Percentiles rank a stretch among this genome's conserved stretches.
phyloP scores from a whole-genome alignment of 2,113 vertebrate species.

The Gallinago media region DNA sequence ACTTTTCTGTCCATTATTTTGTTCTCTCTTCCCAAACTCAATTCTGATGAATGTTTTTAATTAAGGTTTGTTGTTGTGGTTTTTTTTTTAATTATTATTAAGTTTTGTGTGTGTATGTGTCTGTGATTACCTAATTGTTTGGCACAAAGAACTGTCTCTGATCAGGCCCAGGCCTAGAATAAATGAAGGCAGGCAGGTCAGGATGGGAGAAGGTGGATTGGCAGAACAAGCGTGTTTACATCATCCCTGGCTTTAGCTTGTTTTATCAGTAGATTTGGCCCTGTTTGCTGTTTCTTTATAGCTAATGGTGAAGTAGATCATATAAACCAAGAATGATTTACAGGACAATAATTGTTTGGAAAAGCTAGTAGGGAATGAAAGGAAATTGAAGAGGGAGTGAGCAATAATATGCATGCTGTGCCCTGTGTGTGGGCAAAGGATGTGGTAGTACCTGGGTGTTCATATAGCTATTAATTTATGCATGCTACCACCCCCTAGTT shows the following conservation, averaged over 20 bases:
- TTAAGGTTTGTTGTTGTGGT: background rate
- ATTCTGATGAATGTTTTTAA: background rate
- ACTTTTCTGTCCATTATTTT: background rate
- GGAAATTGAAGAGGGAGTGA: background rate
- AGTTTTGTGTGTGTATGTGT: background rate
- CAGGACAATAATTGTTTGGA: background rate
- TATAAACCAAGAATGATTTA: background rate
- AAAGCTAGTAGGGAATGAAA: background rate
- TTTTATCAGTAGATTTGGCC: slow-evolving; percentile 33
- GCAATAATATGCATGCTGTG: rapidly evolving
- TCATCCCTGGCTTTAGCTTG: background rate
- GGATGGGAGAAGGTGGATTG: slow-evolving; percentile 31
- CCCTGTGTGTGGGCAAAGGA: background rate
- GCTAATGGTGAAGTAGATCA: background rate
- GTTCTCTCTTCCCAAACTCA: background rate
- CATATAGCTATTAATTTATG: background rate
- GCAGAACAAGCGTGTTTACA: slow-evolving; percentile 3
- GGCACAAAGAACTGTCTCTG: background rate
- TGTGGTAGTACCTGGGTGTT: background rate
- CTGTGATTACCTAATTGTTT: background rate
- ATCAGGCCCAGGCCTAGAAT: background rate
- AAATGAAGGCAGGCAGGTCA: background rate
- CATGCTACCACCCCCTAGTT: rapidly evolving
- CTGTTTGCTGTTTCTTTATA: background rate
- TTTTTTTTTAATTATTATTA: background rate